phyloP scores from a whole-genome alignment of 2,113 vertebrate genomes.

The Odocoileus virginianus region DNA sequence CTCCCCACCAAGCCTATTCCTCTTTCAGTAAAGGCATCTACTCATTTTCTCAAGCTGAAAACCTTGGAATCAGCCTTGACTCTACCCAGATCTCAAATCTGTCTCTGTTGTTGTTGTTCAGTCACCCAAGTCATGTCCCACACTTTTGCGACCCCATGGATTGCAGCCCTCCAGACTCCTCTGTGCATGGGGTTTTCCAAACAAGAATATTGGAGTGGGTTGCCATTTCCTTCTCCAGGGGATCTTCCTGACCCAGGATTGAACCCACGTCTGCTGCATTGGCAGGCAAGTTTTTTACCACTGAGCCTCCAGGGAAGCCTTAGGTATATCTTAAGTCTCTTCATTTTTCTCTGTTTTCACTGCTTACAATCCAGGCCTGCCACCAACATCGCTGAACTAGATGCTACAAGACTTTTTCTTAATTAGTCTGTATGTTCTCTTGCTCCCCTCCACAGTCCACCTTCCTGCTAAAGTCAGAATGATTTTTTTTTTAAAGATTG shows the following conservation, averaged over 20 bases:
- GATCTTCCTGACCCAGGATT: neutral
- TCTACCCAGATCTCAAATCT: neutral
- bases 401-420: neutral
- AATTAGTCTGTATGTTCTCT: neutral
- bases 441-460: neutral
- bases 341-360: neutral
- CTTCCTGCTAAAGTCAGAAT: neutral
- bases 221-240: neutral
- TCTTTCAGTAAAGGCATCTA: neutral
- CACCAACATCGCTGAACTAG: neutral
- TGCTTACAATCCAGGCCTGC: neutral
- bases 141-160: neutral
- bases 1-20: neutral
- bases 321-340: neutral
- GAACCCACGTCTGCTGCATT: neutral
- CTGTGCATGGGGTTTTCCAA: neutral
- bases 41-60: neutral
- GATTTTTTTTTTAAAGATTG: neutral
- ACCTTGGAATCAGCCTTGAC: neutral
- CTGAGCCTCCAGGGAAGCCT: neutral
- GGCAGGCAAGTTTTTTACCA: neutral
- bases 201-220: neutral
- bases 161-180: neutral
- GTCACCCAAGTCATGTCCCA: neutral
- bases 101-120: neutral